Percentiles rank a stretch among this genome's conserved stretches.
Conservation (phyloP, 2,797 vertebrate genomes). For the Ara ararauna region DNA sequence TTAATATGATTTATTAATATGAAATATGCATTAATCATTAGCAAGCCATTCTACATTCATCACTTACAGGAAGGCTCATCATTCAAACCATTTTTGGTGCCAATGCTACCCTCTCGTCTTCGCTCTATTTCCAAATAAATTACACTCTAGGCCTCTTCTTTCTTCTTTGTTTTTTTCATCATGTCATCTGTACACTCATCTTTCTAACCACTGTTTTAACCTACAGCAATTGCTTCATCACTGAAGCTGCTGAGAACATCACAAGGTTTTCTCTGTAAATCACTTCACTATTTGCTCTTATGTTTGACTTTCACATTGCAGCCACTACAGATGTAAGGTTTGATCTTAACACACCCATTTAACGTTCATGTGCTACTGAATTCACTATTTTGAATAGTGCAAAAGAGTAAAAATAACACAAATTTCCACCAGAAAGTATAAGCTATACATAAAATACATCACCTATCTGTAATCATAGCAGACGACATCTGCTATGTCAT, state of each 20-base stretch:
- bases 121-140: background rate
- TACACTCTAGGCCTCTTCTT: background rate
- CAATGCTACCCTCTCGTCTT: background rate
- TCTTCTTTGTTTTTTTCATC: background rate
- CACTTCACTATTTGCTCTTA: background rate
- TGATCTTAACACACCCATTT: background rate
- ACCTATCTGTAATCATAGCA: background rate
- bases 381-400: background rate
- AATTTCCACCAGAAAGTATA: background rate
- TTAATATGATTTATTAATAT: constrained; percentile 69
- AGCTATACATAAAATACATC: background rate
- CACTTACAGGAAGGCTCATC: constrained; percentile 49
- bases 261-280: background rate
- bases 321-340: background rate
- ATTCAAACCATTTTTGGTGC: constrained; percentile 46
- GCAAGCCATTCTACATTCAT: constrained; percentile 32
- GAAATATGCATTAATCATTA: constrained; percentile 66
- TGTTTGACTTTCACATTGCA: background rate
- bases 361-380: background rate
- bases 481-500: background rate
- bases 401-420: background rate
- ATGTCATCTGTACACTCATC: background rate
- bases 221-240: background rate
- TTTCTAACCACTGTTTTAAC: background rate
- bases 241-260: background rate